A percentile compares a stretch with the other conserved stretches of the same genome.
Evolutionary conservation across 2,888 invertebrate genomes (phyloP).

Genomic region (Brachylomia viminalis): DNA sequence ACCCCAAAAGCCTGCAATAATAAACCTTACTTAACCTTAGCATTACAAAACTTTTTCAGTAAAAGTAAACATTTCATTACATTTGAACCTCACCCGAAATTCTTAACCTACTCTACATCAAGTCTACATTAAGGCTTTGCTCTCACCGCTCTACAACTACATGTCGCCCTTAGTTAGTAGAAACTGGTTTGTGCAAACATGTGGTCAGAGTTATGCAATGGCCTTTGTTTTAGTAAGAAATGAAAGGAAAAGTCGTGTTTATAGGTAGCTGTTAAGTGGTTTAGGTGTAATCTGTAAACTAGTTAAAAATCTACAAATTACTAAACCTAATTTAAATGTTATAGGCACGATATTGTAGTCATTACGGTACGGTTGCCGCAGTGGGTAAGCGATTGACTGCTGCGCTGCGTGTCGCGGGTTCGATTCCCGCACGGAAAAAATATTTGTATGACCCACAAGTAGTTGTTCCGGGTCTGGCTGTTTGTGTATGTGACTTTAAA

Average conservation of each 20-base stretch:
- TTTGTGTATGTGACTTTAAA: too few species aligned
- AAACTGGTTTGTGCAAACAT: constrained; percentile 36
- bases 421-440: too few species aligned
- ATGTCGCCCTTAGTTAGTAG: constrained; percentile 49
- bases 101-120: constrained; percentile 60
- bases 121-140: constrained; percentile 27
- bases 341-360: background rate
- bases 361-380: too few species aligned
- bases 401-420: too few species aligned
- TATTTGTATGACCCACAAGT: too few species aligned
- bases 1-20: constrained; percentile 10
- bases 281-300: background rate
- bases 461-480: too few species aligned
- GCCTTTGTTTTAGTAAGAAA: constrained; percentile 18
- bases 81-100: constrained; percentile 55
- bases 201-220: constrained; percentile 31
- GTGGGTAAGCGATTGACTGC: too few species aligned
- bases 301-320: background rate
- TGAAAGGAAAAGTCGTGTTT: background rate
- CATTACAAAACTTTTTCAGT: constrained; percentile 45
- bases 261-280: too few species aligned
- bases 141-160: constrained; percentile 48
- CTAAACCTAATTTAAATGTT: background rate
- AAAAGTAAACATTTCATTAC: constrained; percentile 49
- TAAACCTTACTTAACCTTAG: constrained; percentile 33